A percentile compares a stretch with the other conserved stretches of the same genome.
Evolutionary conservation across 2,797 vertebrate species (phyloP).

Genomic region (Pseudocheirus occidentalis): DNA sequence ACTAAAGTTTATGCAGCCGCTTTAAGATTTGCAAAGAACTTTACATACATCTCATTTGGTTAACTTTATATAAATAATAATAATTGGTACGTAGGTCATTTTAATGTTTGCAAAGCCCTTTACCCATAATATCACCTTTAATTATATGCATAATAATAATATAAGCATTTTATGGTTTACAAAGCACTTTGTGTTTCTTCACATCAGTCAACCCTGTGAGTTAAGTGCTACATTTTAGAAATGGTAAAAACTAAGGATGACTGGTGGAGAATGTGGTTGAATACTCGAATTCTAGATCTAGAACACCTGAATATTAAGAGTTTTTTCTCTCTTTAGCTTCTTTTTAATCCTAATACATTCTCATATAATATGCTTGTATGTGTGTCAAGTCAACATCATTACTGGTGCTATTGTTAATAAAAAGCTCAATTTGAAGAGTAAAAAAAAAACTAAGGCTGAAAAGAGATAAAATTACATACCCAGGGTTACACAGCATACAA

Average conservation of each 20-base stretch:
- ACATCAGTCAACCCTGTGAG: neutral
- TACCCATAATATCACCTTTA: neutral
- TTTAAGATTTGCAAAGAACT: neutral
- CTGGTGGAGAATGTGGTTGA: neutral
- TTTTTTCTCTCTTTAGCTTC: neutral
- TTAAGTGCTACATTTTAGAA: neutral
- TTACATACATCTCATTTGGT: neutral
- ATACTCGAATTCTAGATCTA: neutral
- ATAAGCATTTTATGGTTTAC: neutral
- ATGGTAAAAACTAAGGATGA: neutral
- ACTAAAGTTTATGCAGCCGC: neutral
- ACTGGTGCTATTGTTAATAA: neutral
- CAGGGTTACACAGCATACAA: neutral
- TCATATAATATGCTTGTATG: neutral
- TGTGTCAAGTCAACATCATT: neutral
- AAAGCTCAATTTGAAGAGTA: neutral
- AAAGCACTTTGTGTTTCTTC: neutral
- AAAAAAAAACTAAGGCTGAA: neutral
- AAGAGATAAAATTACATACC: neutral
- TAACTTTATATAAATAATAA: neutral
- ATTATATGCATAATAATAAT: neutral
- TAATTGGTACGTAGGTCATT: neutral
- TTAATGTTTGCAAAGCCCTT: neutral
- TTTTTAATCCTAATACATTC: neutral
- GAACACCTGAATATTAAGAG: neutral